These are phyloP conservation scores for Scomber colias DNA, from an alignment of 2,113 vertebrate species.

Conservation along the genomic window DNA sequence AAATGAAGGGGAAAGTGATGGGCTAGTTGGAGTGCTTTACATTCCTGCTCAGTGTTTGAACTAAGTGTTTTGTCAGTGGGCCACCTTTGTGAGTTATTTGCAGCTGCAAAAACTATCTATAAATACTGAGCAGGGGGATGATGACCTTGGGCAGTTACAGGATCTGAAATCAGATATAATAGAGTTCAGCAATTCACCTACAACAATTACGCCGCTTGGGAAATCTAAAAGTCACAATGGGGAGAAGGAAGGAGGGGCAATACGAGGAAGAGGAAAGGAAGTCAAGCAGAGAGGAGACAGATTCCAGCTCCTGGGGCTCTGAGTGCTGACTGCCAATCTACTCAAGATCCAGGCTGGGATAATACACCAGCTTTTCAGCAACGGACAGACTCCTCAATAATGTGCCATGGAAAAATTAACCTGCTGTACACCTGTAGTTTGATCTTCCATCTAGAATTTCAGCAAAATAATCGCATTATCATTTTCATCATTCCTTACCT, in stretches of 20 bases:
- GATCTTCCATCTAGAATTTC: constrained; percentile 16
- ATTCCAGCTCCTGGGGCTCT: constrained; percentile 46
- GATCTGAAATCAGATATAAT: constrained; percentile 64
- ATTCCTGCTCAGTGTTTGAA: constrained; percentile 70
- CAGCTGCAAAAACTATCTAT: constrained; percentile 73
- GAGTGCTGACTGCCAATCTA: constrained; percentile 43
- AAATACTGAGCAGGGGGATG: constrained; percentile 52
- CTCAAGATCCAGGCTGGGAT: constrained; percentile 37
- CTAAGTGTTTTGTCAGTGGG: constrained; percentile 61
- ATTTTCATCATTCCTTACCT: constrained; percentile 34
- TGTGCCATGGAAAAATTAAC: constrained; percentile 33
- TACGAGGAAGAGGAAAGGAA: constrained; percentile 56
- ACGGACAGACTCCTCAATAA: constrained; percentile 13
- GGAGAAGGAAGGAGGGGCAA: constrained; percentile 15
- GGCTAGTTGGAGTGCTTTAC: constrained; percentile 62
- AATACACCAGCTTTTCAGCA: constrained; percentile 37
- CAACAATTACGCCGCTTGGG: constrained; percentile 54
- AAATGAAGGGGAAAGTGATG: constrained; percentile 69
- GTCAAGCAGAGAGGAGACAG: constrained; percentile 61
- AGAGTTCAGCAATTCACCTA: constrained; percentile 58
- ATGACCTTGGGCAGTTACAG: constrained; percentile 47
- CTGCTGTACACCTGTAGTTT: constrained; percentile 45
- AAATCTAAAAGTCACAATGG: constrained; percentile 37
- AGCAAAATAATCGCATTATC: constrained; percentile 8
- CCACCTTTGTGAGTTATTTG: constrained; percentile 70